phyloP scores from a whole-genome alignment of 2,888 invertebrate species.

The Dolichomitus sp. region DNA sequence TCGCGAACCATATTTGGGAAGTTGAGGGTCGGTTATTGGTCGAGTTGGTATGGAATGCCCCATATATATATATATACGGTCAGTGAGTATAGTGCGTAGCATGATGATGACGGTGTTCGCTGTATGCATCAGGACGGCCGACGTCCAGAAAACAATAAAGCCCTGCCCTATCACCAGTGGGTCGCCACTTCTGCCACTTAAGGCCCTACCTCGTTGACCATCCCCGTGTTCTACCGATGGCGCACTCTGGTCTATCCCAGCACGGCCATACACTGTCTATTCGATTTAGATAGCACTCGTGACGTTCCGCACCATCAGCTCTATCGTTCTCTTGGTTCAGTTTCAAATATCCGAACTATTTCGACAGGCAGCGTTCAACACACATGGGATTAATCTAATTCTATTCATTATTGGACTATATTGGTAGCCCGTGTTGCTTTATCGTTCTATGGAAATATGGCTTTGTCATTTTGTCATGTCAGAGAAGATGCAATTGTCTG shows the following conservation, averaged over 20 bases:
- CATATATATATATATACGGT: constrained; percentile 6
- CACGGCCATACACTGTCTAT: constrained; percentile 71
- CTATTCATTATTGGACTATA: constrained; percentile 28
- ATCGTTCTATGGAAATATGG: neutral
- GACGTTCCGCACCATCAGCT: constrained; percentile 23
- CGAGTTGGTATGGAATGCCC: too few relatives aligned
- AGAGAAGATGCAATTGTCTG: constrained; percentile 6
- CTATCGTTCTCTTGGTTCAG: neutral
- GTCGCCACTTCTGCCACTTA: constrained; percentile 79
- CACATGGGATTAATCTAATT: constrained; percentile 24
- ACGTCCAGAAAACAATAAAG: constrained; percentile 82
- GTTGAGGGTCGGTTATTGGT: too few relatives aligned
- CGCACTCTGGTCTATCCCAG: constrained; percentile 65
- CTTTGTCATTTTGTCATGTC: constrained; percentile 8
- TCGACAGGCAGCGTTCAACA: neutral
- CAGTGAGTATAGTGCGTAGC: constrained; percentile 45
- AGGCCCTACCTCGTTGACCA: constrained; percentile 64
- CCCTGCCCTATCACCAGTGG: constrained; percentile 74
- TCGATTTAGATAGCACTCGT: constrained; percentile 59
- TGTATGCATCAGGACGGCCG: constrained; percentile 75
- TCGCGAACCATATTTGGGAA: too few relatives aligned
- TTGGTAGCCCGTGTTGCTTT: neutral
- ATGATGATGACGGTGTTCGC: constrained; percentile 63
- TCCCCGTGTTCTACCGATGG: constrained; percentile 48
- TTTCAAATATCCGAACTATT: constrained; percentile 24